A percentile compares a stretch with the other conserved stretches of the same genome.
Evolutionary conservation across 2,797 vertebrate genomes (phyloP).

Genomic region (Selene dorsalis): DNA sequence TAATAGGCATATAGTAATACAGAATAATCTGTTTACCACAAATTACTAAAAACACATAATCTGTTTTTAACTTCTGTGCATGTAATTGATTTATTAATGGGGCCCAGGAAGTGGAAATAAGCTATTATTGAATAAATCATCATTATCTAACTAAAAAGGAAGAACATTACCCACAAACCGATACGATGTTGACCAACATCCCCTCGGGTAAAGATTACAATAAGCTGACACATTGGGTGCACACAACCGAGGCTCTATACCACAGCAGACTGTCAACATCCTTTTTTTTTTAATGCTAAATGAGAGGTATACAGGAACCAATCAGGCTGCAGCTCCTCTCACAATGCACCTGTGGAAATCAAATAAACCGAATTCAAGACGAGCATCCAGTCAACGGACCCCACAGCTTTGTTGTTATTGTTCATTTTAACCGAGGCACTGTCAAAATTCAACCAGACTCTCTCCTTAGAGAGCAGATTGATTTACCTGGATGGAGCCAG

Average conservation of each 20-base stretch:
- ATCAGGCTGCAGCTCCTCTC: conserved; percentile 39
- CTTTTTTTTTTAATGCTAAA: conserved; percentile 18
- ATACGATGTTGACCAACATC: conserved; percentile 66
- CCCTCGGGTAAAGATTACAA: conserved; percentile 66
- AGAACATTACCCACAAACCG: conserved; percentile 52
- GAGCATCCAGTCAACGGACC: not conserved
- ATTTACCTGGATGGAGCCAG: not conserved
- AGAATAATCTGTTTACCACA: conserved; percentile 62
- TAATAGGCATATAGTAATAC: conserved; percentile 56
- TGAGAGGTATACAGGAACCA: conserved; percentile 39
- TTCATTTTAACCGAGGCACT: not conserved
- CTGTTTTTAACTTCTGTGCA: conserved; percentile 48
- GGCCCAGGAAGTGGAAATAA: conserved; percentile 49
- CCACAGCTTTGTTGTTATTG: not conserved
- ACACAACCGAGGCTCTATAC: conserved; percentile 21
- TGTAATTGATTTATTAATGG: conserved; percentile 79
- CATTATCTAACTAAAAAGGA: conserved; percentile 55
- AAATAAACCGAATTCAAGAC: conserved; percentile 18
- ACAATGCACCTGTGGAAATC: conserved; percentile 21
- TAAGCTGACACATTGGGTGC: conserved; percentile 57
- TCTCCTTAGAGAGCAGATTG: not conserved
- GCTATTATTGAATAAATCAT: conserved; percentile 60
- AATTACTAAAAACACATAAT: conserved; percentile 49
- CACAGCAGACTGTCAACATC: conserved; percentile 32
- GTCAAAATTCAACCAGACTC: too few relatives aligned